phyloP scores from a whole-genome alignment of 2,888 invertebrate genomes.

The Agrotis clavis region DNA sequence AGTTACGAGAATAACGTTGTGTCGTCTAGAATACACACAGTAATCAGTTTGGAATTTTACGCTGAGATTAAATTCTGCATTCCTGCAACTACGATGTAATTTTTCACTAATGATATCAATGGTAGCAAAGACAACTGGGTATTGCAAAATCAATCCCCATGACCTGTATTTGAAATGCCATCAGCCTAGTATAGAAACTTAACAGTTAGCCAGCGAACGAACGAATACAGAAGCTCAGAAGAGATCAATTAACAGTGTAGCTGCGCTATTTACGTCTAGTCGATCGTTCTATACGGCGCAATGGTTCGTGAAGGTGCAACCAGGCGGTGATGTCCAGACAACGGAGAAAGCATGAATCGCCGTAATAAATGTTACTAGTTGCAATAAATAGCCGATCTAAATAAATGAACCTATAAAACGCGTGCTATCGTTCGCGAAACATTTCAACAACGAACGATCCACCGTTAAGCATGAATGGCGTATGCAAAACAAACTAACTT shows the following conservation, averaged over 20 bases:
- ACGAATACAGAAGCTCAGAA: slow-evolving; percentile 46
- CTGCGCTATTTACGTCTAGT: slow-evolving; percentile 71
- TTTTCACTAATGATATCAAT: slow-evolving; percentile 67
- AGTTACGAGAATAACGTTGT: slow-evolving; percentile 67
- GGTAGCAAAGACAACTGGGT: slow-evolving; percentile 53
- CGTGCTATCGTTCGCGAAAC: slow-evolving; percentile 10
- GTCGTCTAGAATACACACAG: slow-evolving; percentile 70
- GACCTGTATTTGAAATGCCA: slow-evolving; percentile 37
- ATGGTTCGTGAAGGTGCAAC: slow-evolving; percentile 63
- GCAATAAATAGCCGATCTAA: slow-evolving; percentile 70
- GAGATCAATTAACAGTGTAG: slow-evolving; percentile 67
- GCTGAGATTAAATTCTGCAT: slow-evolving; percentile 71
- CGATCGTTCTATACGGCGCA: slow-evolving; percentile 54
- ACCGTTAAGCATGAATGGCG: slow-evolving; percentile 11
- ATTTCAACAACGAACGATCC: slow-evolving; percentile 36
- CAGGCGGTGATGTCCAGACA: slow-evolving; percentile 65
- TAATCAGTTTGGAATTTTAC: slow-evolving; percentile 75
- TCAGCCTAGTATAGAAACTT: slow-evolving; percentile 14
- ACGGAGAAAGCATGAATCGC: slow-evolving; percentile 76
- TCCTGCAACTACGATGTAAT: slow-evolving; percentile 63
- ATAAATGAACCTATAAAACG: slow-evolving; percentile 31
- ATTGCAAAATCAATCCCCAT: slow-evolving; percentile 23
- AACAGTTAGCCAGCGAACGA: slow-evolving; percentile 39
- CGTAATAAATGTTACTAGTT: slow-evolving; percentile 72
- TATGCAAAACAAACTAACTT: slow-evolving; percentile 27